These are phyloP conservation scores for Acanthis flammea DNA, from an alignment of 2,797 vertebrate species.

Conservation along the genomic window DNA sequence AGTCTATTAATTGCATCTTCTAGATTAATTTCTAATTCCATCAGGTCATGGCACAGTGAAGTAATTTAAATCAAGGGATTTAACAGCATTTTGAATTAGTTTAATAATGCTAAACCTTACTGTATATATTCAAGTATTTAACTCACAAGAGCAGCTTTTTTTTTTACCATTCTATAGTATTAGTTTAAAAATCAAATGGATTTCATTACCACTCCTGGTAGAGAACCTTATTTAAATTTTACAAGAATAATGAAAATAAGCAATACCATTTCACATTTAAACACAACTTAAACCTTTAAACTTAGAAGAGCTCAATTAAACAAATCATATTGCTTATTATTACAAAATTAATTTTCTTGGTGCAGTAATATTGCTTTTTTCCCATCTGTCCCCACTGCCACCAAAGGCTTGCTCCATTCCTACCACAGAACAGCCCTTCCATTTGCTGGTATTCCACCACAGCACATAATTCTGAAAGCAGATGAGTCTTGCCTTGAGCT, in stretches of 20 bases:
- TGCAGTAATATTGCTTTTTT: not conserved
- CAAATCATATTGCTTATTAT: not conserved
- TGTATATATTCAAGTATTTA: not conserved
- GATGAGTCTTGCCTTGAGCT: not conserved
- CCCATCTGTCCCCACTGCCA: not conserved
- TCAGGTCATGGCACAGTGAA: not conserved
- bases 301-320: not conserved
- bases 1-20: not conserved
- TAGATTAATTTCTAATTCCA: conserved; percentile 24
- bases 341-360: not conserved
- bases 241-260: not conserved
- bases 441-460: not conserved
- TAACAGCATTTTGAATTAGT: not conserved
- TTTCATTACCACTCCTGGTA: not conserved
- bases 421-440: not conserved
- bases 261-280: not conserved
- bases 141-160: not conserved
- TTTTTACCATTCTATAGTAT: not conserved
- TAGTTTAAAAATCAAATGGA: not conserved
- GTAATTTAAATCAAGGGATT: conserved; percentile 24
- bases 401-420: not conserved
- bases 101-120: not conserved
- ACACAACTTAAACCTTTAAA: not conserved
- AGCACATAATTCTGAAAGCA: not conserved
- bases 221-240: not conserved